Conservation (phyloP, 2,113 vertebrate genomes). For the Cyprinodon brontotheroides region DNA sequence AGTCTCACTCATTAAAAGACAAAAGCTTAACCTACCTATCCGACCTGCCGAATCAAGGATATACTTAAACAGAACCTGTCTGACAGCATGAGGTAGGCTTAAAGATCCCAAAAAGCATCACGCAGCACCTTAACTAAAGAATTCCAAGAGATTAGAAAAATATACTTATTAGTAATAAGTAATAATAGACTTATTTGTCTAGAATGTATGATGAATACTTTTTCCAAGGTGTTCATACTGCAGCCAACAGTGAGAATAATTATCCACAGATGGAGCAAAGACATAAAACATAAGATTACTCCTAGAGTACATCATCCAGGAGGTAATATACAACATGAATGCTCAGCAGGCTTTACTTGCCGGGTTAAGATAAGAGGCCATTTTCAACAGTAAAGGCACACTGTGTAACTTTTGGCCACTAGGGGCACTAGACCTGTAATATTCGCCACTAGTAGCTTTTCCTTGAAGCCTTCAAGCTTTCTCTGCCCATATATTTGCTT, state of each 20-base stretch:
- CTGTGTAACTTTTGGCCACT: too few relatives aligned
- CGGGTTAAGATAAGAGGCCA: not conserved
- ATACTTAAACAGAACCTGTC: too few relatives aligned
- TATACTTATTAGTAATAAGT: too few relatives aligned
- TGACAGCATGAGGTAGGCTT: too few relatives aligned
- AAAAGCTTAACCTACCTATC: too few relatives aligned
- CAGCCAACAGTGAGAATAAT: not conserved
- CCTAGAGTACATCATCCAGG: not conserved
- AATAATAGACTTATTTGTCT: too few relatives aligned
- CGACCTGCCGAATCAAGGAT: too few relatives aligned
- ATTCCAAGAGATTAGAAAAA: not conserved
- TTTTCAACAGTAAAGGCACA: not conserved
- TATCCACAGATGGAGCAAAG: not conserved
- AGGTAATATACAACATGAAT: not conserved
- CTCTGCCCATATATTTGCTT: too few relatives aligned
- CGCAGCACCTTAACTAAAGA: not conserved
- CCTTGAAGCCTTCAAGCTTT: too few relatives aligned
- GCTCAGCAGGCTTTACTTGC: not conserved
- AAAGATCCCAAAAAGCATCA: not conserved
- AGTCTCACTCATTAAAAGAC: too few relatives aligned
- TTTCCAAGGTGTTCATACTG: not conserved
- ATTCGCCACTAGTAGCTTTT: too few relatives aligned
- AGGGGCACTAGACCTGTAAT: too few relatives aligned
- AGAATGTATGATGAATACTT: not conserved
- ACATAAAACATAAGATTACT: not conserved